Evolutionary conservation across 2,888 invertebrate genomes (phyloP), one percentile per base, ranked within the genome.

Genomic region (Cephus sareptanus): DNA sequence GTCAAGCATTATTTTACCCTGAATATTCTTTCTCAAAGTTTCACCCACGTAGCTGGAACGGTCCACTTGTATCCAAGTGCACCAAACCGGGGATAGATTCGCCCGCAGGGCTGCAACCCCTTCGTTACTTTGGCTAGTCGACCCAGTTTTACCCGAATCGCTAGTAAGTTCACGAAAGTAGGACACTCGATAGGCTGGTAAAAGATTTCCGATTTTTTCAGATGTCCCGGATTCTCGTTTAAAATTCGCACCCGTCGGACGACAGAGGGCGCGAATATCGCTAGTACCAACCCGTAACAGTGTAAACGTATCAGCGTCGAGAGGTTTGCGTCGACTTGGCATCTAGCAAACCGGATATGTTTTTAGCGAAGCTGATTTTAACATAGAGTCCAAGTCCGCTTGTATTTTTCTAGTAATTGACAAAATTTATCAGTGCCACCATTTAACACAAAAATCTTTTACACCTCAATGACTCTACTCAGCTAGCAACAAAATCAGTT

Each of bases 41-140:
- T 56, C 23, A 56, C 23, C 2, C 15, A 56, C 23, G 56, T 56
- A 56, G 23, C 23, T 56, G 56, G 56, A 56, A 56, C 23, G 56
- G 56, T 56, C 56, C 56, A 56, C 56, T 56, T 23, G 56, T 56
- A 56, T 56, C 56, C 56, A 56, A 56, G 23, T 56, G 23, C 56
- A 56, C n/a, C 31, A 30, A 35, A 40, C 75, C 79, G 81, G 82
- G 83, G 82, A 83, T 87, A 86, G 86, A 77, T 83, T 84, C 85
- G 84, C 74, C 86, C 86, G 82, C 77, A 82, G 86, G 81, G 81
- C 73, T 81, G 78, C 85, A 86, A 83, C 87, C 84, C 87, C 83
- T 82, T 80, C 71, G 84, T 81, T 80, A 85, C 85, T 83, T 87
- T 83, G 85, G 81, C 82, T 81, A 81, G 85, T 76, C 85, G 89